These are phyloP conservation scores for Heliornis fulica DNA, from an alignment of 2,113 vertebrate species.

Conservation along the genomic window DNA sequence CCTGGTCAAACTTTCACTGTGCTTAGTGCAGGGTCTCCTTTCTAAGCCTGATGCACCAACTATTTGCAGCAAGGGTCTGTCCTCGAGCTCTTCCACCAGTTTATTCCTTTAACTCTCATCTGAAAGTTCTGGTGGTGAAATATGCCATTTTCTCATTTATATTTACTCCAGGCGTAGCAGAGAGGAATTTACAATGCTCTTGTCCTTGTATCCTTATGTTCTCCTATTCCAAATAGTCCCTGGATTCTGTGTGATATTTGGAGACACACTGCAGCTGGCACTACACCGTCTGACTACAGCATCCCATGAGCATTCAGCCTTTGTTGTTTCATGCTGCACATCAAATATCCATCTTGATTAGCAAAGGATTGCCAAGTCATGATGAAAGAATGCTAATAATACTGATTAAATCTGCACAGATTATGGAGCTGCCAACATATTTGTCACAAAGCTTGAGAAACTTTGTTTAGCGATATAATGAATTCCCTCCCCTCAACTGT, in stretches of 20 bases:
- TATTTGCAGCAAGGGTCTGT: neutral
- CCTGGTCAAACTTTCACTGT: rapidly evolving
- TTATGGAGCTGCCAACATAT: neutral
- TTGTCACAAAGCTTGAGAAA: constrained; percentile 51
- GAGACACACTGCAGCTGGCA: neutral
- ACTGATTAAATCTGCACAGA: constrained; percentile 46
- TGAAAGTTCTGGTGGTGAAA: neutral
- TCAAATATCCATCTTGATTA: constrained; percentile 50
- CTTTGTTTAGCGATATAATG: constrained; percentile 40
- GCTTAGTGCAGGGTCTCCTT: neutral
- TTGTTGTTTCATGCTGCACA: neutral
- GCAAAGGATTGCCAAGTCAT: constrained; percentile 34
- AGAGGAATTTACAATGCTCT: neutral
- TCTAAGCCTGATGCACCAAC: neutral
- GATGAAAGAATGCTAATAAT: constrained; percentile 60
- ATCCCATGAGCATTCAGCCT: neutral
- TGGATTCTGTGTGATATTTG: neutral
- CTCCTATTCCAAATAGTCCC: no score
- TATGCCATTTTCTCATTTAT: neutral
- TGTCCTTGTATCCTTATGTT: neutral
- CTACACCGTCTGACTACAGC: neutral
- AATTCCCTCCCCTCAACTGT: neutral
- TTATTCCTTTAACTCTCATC: neutral
- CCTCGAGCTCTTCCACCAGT: neutral
- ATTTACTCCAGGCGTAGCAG: neutral